These are phyloP conservation scores for Nipponia nippon DNA, from an alignment of 2,113 vertebrate genomes.

Conservation along the genomic window DNA sequence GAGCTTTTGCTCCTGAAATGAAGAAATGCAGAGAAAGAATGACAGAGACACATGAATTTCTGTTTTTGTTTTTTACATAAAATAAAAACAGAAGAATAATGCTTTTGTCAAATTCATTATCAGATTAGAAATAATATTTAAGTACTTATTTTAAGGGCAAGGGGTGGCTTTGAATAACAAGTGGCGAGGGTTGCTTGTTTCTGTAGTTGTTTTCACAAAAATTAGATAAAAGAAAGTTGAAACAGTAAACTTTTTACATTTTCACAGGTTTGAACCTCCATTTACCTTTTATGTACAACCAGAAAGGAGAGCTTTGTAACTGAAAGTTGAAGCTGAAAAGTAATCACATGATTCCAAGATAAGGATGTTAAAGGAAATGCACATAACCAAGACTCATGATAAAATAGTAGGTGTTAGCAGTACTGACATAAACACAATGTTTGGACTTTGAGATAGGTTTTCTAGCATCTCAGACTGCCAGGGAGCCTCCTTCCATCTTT, in stretches of 20 bases:
- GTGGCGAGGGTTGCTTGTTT: not conserved
- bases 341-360: not conserved
- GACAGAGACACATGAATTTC: fast-evolving
- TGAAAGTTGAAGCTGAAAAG: not conserved
- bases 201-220: not conserved
- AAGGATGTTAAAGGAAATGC: not conserved
- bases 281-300: not conserved
- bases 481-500: not conserved
- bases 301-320: not conserved
- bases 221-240: not conserved
- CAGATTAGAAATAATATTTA: not conserved
- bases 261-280: not conserved
- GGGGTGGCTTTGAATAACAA: not conserved
- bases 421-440: not conserved
- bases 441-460: not conserved
- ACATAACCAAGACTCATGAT: not conserved
- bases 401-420: not conserved
- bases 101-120: not conserved
- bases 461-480: not conserved
- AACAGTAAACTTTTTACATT: not conserved
- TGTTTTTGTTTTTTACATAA: not conserved
- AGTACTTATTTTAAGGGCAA: not conserved
- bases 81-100: not conserved
- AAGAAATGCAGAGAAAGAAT: not conserved
- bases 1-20: not conserved